These are phyloP conservation scores for Cistogaster globosa DNA, from an alignment of 2,888 invertebrate genomes.

Conservation along the genomic window DNA sequence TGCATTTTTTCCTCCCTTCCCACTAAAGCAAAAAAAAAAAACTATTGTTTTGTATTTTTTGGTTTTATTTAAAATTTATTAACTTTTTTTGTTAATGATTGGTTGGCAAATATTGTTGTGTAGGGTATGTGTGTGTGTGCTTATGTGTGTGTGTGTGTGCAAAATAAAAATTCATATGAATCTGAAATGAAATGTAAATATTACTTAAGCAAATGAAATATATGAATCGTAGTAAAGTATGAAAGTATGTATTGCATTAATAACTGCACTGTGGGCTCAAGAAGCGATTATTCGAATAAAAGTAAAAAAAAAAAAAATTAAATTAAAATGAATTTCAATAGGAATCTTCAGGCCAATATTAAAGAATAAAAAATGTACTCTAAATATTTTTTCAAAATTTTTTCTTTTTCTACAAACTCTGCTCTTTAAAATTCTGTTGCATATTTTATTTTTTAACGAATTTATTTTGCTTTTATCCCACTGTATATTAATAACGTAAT, in stretches of 20 bases:
- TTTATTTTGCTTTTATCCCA: neutral
- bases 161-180: slow-evolving; percentile 46
- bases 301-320: no score
- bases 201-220: slow-evolving; percentile 38
- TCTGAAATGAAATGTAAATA: slow-evolving; percentile 54
- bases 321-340: no score
- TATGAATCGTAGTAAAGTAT: neutral
- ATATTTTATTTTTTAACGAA: no score
- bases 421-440: no score
- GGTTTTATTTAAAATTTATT: slow-evolving; percentile 39
- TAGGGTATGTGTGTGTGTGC: no score
- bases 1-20: slow-evolving; percentile 26
- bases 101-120: slow-evolving; percentile 42
- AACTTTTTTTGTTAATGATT: slow-evolving; percentile 23
- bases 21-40: neutral
- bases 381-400: no score
- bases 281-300: no score
- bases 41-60: slow-evolving; percentile 31
- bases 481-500: slow-evolving; percentile 5
- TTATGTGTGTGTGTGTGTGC: slow-evolving; percentile 20
- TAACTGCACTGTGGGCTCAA: slow-evolving; percentile 17
- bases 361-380: no score
- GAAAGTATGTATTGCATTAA: slow-evolving; percentile 19
- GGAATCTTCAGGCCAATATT: neutral
- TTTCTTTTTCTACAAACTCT: neutral